These are phyloP conservation scores for Drosophila meridiana DNA, from an alignment of 2,888 invertebrate species.

Conservation along the genomic window DNA sequence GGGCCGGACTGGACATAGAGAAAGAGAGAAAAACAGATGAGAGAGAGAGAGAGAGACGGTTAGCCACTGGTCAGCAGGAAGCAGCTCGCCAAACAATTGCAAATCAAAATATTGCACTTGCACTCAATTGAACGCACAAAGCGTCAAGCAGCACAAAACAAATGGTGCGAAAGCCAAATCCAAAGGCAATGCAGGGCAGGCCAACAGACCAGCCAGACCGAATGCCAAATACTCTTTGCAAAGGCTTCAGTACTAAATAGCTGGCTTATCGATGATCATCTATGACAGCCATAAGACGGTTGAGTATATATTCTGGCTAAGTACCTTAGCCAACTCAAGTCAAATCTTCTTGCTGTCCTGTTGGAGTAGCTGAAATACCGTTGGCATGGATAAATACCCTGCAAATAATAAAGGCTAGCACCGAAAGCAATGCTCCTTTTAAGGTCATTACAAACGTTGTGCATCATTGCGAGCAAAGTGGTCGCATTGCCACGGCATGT, in stretches of 20 bases:
- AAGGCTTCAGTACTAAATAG: not conserved
- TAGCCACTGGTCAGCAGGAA: constrained; percentile 30
- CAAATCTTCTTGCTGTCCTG: too few species aligned
- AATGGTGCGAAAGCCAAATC: constrained; percentile 62
- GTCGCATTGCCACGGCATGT: constrained; percentile 6
- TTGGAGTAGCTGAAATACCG: not conserved
- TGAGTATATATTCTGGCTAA: not conserved
- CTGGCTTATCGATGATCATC: not conserved
- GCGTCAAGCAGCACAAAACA: constrained; percentile 57
- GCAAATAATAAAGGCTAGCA: not conserved
- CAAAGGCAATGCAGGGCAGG: constrained; percentile 14
- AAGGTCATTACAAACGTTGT: constrained; percentile 49
- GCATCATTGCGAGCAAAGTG: constrained; percentile 30
- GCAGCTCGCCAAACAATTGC: constrained; percentile 63
- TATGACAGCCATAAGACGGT: not conserved
- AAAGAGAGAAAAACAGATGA: too few species aligned
- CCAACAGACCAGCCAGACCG: not conserved
- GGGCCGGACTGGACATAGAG: too few species aligned
- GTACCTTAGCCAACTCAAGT: not conserved
- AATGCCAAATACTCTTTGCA: not conserved
- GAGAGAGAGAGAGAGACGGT: too few species aligned
- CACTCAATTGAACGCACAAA: constrained; percentile 66
- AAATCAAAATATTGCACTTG: constrained; percentile 78
- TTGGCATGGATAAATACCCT: not conserved
- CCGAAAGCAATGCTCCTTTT: constrained; percentile 38